Evolutionary conservation across 2,888 invertebrate species (phyloP), one percentile per base, ranked within the genome.

Genomic region (Dichetophora obliterata): DNA sequence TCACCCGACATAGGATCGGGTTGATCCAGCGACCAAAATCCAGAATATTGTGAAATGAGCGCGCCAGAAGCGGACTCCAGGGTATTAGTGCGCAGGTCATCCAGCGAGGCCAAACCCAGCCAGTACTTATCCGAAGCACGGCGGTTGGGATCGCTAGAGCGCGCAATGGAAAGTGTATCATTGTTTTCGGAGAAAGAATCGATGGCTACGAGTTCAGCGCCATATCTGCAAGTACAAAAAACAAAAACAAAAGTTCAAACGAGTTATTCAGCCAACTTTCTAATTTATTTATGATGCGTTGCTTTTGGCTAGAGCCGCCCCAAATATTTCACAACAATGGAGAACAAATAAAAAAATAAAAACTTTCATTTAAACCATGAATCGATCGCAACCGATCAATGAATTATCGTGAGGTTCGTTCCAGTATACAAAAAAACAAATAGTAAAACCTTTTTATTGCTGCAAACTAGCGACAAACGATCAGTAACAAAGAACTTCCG

Each of bases 31-130:
- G 95, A 95, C 98, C 98, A 98, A 90, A 97, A 98, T 81, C 96
- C 96, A 80, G 96, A 95, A 88, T 97, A 97, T 90, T 97, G 97
- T 8, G 97, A 96, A 78, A 97, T 95, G 83, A 97, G 91, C 80
- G 95, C 93, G 74, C 97, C 97, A 73, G 96, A 95, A 34, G 97
- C 96, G 5, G 97, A 97, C 91, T 97, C 97, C 79, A 98, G 91
- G n/a, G 97, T 97, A 89, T 97, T 97, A 66, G 97, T 98, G 87
- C 96, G 92, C 75, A 98, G 92, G 89, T 97, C 96, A 89, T 97
- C 97, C 79, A 97, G 92, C 50, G 97, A 95, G 66, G 96, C 95
- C 83, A 97, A 91, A 75, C 97, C 97, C 78, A 97, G 91, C 97
- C 97, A 97, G 90, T 96, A 97, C 87, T 94, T 94, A 82, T 92